Evolutionary conservation across 2,888 invertebrate species (phyloP), one percentile per base, ranked within the genome.

Genomic region (Caenorhabditis sinica): DNA sequence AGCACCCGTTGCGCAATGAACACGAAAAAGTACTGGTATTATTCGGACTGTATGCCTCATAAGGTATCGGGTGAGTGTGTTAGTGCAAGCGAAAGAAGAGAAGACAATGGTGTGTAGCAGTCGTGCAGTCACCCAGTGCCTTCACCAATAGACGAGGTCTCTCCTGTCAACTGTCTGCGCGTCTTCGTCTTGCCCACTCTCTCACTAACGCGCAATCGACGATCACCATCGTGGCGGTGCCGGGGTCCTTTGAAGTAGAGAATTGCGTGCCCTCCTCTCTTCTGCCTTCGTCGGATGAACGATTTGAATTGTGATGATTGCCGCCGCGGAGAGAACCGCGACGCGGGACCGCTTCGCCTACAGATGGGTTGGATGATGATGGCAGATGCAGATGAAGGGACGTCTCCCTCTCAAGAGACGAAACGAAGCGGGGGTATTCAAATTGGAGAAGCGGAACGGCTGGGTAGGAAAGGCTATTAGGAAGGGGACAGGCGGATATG

Each of bases 221-320:
- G 76, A 76, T 76, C 76, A 60, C 58, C 76, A 49, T 76, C 58
- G 66, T 45, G 79, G 61, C 79, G 79, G 79, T 63, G 30, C 71
- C 13, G 58, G 23, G 49, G 33, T 17, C 53, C 79, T 79, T 79
- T 79, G 79, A 79, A 45, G 79, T 79, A 43, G 56, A 68, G 77
- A 61, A 79, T 79, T 71, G 77, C 71, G 77, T 71, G 23, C 60
- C 63, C 49, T 63, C 68, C 49, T 60, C 65, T 13, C 15, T 28
- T 13, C 23, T 53, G 13, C 56, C 56, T 43, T 65, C 71, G 53
- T 56, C 28, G 28, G 56, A 49, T 49, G 68, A 68, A 33, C 79
- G 79, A 79, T 79, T 79, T 72, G 79, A 79, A 79, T 79, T 43
- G 79, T 49, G 33, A 79, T 79, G 69, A 79, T 79, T 79, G 65